Base-by-base conservation (phyloP, 2,888 invertebrate genomes). In the Chrysolina americana region DNA sequence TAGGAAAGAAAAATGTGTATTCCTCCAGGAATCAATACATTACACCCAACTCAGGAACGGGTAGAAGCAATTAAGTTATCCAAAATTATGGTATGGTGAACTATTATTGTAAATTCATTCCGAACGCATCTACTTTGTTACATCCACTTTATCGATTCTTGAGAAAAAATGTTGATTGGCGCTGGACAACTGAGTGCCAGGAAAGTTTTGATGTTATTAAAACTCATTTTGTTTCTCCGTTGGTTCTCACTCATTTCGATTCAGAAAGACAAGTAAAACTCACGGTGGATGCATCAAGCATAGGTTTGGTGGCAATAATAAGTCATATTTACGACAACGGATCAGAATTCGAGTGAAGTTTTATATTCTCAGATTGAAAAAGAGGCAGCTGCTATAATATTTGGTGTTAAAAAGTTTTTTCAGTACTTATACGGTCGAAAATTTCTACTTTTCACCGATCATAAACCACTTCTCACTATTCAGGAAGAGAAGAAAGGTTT, bases 381-480 rank as follows among this genome's bases (percentile, higher is more conserved):
- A 50, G 50, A 50, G 50, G 50, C 50, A 50, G 50, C 50, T 10
- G 50, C 50, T n/a, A 50, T 8, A 15, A 50, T 50, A 50, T 50
- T 50, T 5, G 17, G n/a, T 4, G 15, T 50, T 50, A 50, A 4
- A n/a, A n/a, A n/a, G n/a, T n/a, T n/a, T n/a, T n/a, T n/a, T n/a
- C n/a, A n/a, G n/a, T n/a, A n/a, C n/a, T 15, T 17, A 50, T 50
- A 50, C 50, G 50, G 50, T 50, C 50, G 17, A n/a, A 50, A 17
- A 50, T 50, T 50, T 50, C 50, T n/a, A 50, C 50, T 50, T 50
- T 50, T 17, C n/a, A 10, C 50, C 1, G 50, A 48, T 48, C 48
- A 48, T n/a, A 48, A 48, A 13, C 48, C 48, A 48, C 11, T 48
- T 48, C 15, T 48, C 48, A 48, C 48, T 48, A n/a, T n/a, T n/a